These are phyloP conservation scores for Heliconius charithonia DNA, from an alignment of 2,888 invertebrate species.

Conservation along the genomic window DNA sequence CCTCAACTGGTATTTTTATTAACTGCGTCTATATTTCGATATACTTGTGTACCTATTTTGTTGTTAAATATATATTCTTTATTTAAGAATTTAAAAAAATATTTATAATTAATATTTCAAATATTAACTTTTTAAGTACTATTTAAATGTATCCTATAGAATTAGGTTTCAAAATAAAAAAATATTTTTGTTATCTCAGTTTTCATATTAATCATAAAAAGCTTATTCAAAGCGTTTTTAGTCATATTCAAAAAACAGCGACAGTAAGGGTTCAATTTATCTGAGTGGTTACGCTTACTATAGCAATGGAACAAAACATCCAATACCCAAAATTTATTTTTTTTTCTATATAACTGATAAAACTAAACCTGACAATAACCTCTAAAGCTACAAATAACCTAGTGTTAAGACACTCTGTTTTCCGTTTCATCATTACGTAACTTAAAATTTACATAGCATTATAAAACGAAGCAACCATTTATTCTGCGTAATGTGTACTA, in stretches of 20 bases:
- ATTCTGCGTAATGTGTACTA: conserved; percentile 20
- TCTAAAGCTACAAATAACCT: background rate
- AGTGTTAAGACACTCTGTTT: background rate
- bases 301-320: conserved; percentile 2
- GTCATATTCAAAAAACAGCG: conserved; percentile 9
- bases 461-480: conserved; percentile 7
- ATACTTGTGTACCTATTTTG: too few relatives aligned
- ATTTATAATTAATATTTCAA: background rate
- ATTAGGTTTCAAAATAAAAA: too few relatives aligned
- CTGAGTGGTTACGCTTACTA: conserved; percentile 4
- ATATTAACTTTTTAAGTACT: too few relatives aligned
- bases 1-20: too few relatives aligned
- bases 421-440: background rate
- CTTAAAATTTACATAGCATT: background rate
- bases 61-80: too few relatives aligned
- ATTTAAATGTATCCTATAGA: background rate
- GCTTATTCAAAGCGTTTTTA: background rate
- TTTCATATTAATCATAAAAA: background rate
- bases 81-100: too few relatives aligned
- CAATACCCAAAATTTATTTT: conserved; percentile 4
- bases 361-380: background rate
- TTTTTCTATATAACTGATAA: background rate
- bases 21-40: too few relatives aligned
- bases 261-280: conserved; percentile 17
- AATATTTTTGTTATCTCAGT: background rate